Percentiles rank a stretch among this genome's conserved stretches.
Conservation (phyloP, 2,113 vertebrate genomes). For the Todiramphus chloris region DNA sequence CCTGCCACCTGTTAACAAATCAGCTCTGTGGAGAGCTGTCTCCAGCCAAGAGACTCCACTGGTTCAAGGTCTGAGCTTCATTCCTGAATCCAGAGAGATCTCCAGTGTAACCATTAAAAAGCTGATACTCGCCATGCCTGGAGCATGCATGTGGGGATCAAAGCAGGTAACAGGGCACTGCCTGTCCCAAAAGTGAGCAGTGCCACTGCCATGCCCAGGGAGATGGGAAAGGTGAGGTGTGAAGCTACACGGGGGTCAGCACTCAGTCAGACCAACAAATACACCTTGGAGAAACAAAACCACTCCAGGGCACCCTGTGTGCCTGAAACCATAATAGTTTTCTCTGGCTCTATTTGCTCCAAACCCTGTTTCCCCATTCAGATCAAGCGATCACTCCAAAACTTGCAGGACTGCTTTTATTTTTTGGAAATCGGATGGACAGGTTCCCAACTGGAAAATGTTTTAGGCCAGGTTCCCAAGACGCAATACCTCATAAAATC, state of each 20-base stretch:
- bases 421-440: not conserved
- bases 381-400: not conserved
- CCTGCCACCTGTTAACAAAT: not conserved
- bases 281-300: not conserved
- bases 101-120: not conserved
- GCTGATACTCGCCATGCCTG: not conserved
- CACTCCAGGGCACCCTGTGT: not conserved
- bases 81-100: not conserved
- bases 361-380: not conserved
- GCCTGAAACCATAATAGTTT: not conserved
- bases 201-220: not conserved
- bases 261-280: fast-evolving
- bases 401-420: not conserved
- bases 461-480: not conserved
- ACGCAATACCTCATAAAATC: not conserved
- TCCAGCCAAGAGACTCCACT: not conserved
- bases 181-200: not conserved
- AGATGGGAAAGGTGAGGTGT: not conserved
- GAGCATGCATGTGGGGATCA: not conserved
- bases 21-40: not conserved
- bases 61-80: not conserved
- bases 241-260: not conserved
- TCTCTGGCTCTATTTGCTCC: not conserved
- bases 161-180: not conserved
- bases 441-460: not conserved